Conservation (phyloP, 1,140 invertebrate species). For the Aphis craccivora region DNA sequence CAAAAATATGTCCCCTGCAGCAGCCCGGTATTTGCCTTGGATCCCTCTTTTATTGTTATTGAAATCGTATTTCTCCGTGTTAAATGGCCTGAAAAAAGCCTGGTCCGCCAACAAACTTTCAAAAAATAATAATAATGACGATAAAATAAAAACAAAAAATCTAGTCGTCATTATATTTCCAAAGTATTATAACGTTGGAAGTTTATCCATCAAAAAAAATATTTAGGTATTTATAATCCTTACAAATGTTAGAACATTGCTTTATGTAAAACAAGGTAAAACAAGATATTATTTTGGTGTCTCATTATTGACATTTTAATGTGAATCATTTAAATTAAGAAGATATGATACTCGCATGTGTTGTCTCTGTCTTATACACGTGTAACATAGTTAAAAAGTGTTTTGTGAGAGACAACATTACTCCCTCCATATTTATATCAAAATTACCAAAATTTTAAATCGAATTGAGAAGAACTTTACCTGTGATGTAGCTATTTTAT, state of each 20-base stretch:
- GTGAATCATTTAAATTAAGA: not conserved
- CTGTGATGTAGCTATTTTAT: too few relatives aligned
- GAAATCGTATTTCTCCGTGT: constrained; percentile 57
- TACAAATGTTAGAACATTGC: not conserved
- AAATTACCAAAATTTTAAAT: too few relatives aligned
- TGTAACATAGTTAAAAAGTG: too few relatives aligned
- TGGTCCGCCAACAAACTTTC: constrained; percentile 54
- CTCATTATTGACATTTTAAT: not conserved
- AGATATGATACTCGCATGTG: too few relatives aligned
- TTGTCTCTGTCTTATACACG: too few relatives aligned
- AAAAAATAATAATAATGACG: constrained; percentile 53
- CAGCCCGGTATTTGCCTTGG: constrained; percentile 3
- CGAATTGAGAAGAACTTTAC: too few relatives aligned
- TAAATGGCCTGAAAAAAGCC: constrained; percentile 56
- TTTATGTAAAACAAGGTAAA: not conserved
- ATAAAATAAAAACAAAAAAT: constrained; percentile 48
- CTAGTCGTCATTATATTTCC: constrained; percentile 4
- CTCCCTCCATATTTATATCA: too few relatives aligned
- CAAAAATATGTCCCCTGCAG: constrained; percentile 51
- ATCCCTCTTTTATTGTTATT: constrained; percentile 52
- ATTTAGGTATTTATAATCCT: not conserved
- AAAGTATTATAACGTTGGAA: constrained; percentile 19
- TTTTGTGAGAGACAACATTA: too few relatives aligned
- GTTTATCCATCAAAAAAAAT: constrained; percentile 27
- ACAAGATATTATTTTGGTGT: not conserved